These are phyloP conservation scores for Apodemus sylvaticus DNA, from an alignment of 2,113 vertebrate genomes.

Conservation along the genomic window DNA sequence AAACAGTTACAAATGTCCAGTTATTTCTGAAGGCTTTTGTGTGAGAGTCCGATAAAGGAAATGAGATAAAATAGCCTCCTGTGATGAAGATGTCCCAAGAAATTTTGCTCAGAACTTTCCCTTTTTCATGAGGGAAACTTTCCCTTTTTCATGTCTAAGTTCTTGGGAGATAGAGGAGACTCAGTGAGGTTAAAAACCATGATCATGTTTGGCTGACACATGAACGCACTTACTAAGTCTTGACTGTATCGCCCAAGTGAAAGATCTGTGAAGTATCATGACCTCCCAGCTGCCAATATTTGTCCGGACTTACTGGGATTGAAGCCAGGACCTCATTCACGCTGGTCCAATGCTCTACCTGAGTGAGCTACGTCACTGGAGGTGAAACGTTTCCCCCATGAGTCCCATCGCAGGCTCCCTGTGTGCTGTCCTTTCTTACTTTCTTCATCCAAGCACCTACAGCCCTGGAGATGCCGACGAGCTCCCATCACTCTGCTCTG, in stretches of 20 bases:
- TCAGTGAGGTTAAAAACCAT: background rate
- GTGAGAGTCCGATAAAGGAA: background rate
- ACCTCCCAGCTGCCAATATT: background rate
- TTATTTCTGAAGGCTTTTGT: background rate
- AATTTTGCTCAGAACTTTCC: background rate
- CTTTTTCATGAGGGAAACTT: accelerated
- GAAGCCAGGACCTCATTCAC: background rate
- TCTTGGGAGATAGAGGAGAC: background rate
- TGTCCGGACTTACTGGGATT: background rate
- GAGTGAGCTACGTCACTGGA: too few species aligned
- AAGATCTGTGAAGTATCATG: background rate
- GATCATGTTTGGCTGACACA: background rate
- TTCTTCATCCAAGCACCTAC: background rate
- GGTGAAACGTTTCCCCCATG: background rate
- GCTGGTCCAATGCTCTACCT: too few species aligned
- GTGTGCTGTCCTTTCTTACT: background rate
- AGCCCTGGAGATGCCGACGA: background rate
- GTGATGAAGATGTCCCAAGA: background rate
- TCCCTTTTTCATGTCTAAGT: background rate
- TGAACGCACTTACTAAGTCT: background rate
- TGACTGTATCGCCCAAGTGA: background rate
- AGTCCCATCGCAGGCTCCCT: background rate
- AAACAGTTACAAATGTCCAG: background rate
- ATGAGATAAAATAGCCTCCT: background rate
- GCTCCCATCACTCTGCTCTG: background rate